Percentiles rank a stretch among this genome's conserved stretches.
Evolutionary conservation across 1,140 invertebrate genomes (phyloP).

Genomic region (Orchestia grillus): DNA sequence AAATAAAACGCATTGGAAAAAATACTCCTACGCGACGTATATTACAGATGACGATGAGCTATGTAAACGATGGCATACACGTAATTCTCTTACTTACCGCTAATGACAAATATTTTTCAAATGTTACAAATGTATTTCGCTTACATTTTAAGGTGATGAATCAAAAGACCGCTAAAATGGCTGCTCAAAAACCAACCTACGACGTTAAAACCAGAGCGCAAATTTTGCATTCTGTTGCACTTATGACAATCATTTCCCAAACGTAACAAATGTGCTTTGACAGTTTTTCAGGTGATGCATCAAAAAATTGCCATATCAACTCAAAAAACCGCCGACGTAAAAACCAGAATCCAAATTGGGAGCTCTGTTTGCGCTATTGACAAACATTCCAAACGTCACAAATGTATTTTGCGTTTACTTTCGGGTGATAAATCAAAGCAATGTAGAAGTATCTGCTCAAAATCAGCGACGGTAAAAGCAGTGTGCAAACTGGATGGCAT

Average conservation of each 20-base stretch:
- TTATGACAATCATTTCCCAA: too few relatives aligned
- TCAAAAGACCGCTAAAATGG: too few relatives aligned
- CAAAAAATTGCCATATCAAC: too few relatives aligned
- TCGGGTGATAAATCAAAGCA: too few relatives aligned
- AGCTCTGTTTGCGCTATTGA: not conserved
- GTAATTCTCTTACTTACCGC: not conserved
- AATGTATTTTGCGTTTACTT: too few relatives aligned
- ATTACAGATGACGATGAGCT: not conserved
- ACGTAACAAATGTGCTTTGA: too few relatives aligned
- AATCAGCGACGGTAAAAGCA: not conserved
- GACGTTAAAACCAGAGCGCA: not conserved
- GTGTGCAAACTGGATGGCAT: not conserved
- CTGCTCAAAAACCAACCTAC: too few relatives aligned
- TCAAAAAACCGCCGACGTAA: not conserved
- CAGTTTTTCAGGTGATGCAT: too few relatives aligned
- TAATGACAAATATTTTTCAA: not conserved
- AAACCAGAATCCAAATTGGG: not conserved
- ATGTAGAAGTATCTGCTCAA: too few relatives aligned
- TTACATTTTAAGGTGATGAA: too few relatives aligned
- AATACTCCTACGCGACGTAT: not conserved
- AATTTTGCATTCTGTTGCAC: not conserved
- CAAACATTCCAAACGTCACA: too few relatives aligned
- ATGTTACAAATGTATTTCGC: not conserved
- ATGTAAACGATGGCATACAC: not conserved
- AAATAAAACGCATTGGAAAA: not conserved